These are phyloP conservation scores for Macrosoma leucophasiata DNA, from an alignment of 2,888 invertebrate genomes.

Conservation along the genomic window DNA sequence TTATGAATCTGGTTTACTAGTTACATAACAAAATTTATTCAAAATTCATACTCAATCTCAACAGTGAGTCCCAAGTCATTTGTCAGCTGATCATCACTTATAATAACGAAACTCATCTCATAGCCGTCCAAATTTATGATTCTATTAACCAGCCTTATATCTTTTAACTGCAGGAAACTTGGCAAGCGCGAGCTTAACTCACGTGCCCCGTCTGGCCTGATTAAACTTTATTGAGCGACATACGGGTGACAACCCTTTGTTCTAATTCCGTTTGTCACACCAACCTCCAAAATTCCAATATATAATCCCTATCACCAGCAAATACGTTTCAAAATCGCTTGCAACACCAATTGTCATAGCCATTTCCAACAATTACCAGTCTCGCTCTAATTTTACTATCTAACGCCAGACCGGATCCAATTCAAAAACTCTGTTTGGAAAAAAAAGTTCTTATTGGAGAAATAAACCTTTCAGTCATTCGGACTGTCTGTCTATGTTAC, in stretches of 20 bases:
- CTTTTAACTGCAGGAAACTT: no score
- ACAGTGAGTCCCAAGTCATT: no score
- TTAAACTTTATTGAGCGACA: slow-evolving; percentile 15
- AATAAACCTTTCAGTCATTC: slow-evolving; percentile 18
- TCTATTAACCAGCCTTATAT: no score
- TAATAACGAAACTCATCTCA: no score
- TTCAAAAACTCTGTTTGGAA: slow-evolving; percentile 22
- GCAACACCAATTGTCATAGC: not conserved
- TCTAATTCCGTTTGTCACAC: slow-evolving; percentile 2
- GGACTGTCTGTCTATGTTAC: slow-evolving; percentile 3
- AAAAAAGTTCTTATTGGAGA: slow-evolving; percentile 37
- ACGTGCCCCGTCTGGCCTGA: slow-evolving; percentile 8
- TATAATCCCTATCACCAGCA: not conserved
- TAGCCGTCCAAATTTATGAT: no score
- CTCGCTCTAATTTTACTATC: slow-evolving; percentile 4
- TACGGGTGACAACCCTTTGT: slow-evolving; percentile 19
- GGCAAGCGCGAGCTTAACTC: slow-evolving; percentile 10
- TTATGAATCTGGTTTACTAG: no score
- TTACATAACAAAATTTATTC: no score
- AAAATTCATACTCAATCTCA: no score
- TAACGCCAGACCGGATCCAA: slow-evolving; percentile 1
- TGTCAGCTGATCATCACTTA: no score
- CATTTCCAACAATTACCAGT: slow-evolving; percentile 2
- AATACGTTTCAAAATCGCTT: not conserved
- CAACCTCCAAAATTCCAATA: not conserved